Evolutionary conservation across 2,888 invertebrate genomes (phyloP), one percentile per base, ranked within the genome.

Genomic region (Isotomurus palustris): DNA sequence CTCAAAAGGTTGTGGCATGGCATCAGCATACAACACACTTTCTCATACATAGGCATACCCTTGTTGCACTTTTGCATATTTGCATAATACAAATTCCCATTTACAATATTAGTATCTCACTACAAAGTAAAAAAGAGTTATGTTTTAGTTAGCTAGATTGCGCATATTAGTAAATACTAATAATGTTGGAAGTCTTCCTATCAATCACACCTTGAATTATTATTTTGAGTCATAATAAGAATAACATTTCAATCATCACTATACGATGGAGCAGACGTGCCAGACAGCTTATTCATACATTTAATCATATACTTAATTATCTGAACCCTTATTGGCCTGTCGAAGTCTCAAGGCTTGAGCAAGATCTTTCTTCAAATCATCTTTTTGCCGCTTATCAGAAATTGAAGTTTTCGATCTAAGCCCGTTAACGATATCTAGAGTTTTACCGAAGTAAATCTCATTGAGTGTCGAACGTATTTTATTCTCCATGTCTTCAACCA

Each of bases 401-500:
- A 94, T 78, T 8, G 90, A 86, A 73, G 89, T 87, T 67, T 91
- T 86, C 43, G 83, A 83, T 52, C 93, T 82, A 71, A 97, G 80
- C 12, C 94, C 92, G 75, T 94, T 94, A 59, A 97, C 94, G 73
- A 97, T 96, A 77, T 96, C 95, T 78, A 91, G 93, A 52, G 97
- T 99, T 79, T 99, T 99, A 75, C 96, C 94, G 79, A 99, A 99
- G 78, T 99, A 99, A 72, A 99, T 97, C 77, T 96, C 95, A 75
- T 97, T 97, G 72, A 99, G 82, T 4, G 95, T 96, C 76, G 91
- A 92, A 71, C 99, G 84, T 74, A 99, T 99, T 81, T 97, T 99
- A 76, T 97, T 99, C 76, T 99, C 99, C 93, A 97, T 97, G 73
- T 99, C 97, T 78, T 99, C 99, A 0, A 99, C 94, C 91, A 99